These are phyloP conservation scores for Dicyrtoma fusca DNA, from an alignment of 2,888 invertebrate genomes.

Conservation along the genomic window DNA sequence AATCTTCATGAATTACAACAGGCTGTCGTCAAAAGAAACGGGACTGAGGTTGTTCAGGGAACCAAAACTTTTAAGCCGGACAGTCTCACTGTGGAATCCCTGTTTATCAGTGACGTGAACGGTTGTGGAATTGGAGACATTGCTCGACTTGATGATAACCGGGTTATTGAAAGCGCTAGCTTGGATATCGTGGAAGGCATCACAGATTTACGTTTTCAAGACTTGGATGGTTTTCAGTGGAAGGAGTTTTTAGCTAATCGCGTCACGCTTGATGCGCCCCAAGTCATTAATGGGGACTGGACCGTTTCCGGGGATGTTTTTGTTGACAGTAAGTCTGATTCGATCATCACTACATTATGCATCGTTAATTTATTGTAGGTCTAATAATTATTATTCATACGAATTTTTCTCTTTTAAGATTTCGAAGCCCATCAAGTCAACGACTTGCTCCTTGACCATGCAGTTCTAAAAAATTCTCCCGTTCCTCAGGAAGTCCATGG, in stretches of 20 bases:
- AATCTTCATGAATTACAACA: slow-evolving; percentile 32
- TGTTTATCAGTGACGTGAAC: slow-evolving; percentile 18
- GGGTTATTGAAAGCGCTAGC: slow-evolving; percentile 28
- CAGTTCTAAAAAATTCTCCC: slow-evolving; percentile 19
- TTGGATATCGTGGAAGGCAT: slow-evolving; percentile 21
- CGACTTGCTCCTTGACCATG: slow-evolving; percentile 32
- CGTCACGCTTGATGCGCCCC: slow-evolving; percentile 35
- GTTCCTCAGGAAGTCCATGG: slow-evolving; percentile 37
- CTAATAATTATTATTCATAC: neutral
- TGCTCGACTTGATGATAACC: slow-evolving; percentile 30
- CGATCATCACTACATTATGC: no score
- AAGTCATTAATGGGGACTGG: slow-evolving; percentile 37
- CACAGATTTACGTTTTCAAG: slow-evolving; percentile 29
- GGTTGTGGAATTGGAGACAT: slow-evolving; percentile 28
- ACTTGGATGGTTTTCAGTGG: slow-evolving; percentile 30
- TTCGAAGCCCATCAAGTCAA: slow-evolving; percentile 41
- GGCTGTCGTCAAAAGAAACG: slow-evolving; percentile 24
- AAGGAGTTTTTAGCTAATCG: slow-evolving; percentile 33
- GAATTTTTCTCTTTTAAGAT: slow-evolving; percentile 4
- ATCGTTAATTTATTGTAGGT: neutral
- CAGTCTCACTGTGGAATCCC: neutral
- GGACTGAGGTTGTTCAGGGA: slow-evolving; percentile 12
- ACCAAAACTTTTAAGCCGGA: slow-evolving; percentile 23
- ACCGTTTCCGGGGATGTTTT: slow-evolving; percentile 28
- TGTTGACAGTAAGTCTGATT: slow-evolving; percentile 32